Conservation (phyloP, 2,797 vertebrate genomes). For the Diplodus puntazzo region DNA sequence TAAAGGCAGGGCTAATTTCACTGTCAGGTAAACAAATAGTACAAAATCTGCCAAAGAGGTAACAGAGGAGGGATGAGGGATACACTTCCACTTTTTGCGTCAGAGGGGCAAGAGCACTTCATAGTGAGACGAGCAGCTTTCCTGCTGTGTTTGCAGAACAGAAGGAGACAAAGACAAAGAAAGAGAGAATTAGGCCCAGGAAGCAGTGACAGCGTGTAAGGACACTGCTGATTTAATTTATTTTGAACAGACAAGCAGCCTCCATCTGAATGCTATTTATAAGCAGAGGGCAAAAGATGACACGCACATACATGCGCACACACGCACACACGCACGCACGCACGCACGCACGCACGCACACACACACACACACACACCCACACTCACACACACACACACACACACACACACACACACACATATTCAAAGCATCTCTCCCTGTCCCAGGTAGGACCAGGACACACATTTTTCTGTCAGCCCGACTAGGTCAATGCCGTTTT, state of each 20-base stretch:
- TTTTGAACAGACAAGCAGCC: slow-evolving; percentile 46
- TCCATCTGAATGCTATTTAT: slow-evolving; percentile 47
- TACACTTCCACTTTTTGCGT: neutral
- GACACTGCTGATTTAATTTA: slow-evolving; percentile 58
- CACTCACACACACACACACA: slow-evolving; percentile 4
- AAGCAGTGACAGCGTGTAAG: slow-evolving; percentile 46
- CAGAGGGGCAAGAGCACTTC: neutral
- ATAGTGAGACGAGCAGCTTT: neutral
- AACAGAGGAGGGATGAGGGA: neutral
- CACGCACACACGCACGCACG: neutral
- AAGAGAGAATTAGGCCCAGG: slow-evolving; percentile 21
- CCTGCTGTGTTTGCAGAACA: slow-evolving; percentile 22
- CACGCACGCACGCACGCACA: no score
- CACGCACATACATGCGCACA: neutral
- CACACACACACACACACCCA: no score
- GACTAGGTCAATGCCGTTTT: slow-evolving; percentile 27
- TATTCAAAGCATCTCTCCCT: neutral
- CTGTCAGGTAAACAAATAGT: neutral
- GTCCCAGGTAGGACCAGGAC: slow-evolving; percentile 15
- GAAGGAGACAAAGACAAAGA: slow-evolving; percentile 26
- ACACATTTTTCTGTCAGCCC: slow-evolving; percentile 25
- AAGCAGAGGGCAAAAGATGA: slow-evolving; percentile 42
- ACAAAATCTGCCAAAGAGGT: neutral
- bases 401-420: neutral
- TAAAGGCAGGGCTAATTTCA: slow-evolving; percentile 4